These are phyloP conservation scores for Actinia equina DNA, from an alignment of 64 coral and sea anemone species.

Conservation along the genomic window DNA sequence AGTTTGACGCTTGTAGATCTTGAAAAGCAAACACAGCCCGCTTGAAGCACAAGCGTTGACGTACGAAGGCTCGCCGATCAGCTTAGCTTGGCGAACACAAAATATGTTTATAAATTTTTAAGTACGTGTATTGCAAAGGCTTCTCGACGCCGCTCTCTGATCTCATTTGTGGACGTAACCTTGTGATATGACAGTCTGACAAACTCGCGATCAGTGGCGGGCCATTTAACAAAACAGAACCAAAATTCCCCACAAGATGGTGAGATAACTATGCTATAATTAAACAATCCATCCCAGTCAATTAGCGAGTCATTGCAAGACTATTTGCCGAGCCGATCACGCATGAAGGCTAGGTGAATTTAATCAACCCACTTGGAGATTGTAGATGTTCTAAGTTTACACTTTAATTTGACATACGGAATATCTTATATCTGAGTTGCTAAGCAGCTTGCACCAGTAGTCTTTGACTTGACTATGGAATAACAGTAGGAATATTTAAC, in stretches of 20 bases:
- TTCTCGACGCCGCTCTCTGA: neutral
- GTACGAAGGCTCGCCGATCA: neutral
- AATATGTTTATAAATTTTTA: neutral
- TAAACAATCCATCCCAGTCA: constrained; percentile 15
- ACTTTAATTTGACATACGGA: neutral
- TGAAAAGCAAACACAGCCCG: neutral
- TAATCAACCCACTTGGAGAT: neutral
- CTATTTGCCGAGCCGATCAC: neutral
- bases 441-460: too few relatives aligned
- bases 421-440: too few relatives aligned
- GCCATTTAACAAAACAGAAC: constrained; percentile 15
- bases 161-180: constrained; percentile 13
- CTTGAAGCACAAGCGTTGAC: neutral
- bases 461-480: too few relatives aligned
- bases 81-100: neutral
- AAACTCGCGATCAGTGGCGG: neutral
- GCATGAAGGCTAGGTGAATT: neutral
- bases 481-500: too few relatives aligned
- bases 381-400: neutral
- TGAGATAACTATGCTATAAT: constrained; percentile 12
- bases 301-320: neutral
- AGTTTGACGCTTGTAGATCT: too few relatives aligned
- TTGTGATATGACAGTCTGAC: neutral
- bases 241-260: constrained; percentile 8
- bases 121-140: neutral